These are phyloP conservation scores for Cryptophagus acutangulus DNA, from an alignment of 2,888 invertebrate genomes.

Conservation along the genomic window DNA sequence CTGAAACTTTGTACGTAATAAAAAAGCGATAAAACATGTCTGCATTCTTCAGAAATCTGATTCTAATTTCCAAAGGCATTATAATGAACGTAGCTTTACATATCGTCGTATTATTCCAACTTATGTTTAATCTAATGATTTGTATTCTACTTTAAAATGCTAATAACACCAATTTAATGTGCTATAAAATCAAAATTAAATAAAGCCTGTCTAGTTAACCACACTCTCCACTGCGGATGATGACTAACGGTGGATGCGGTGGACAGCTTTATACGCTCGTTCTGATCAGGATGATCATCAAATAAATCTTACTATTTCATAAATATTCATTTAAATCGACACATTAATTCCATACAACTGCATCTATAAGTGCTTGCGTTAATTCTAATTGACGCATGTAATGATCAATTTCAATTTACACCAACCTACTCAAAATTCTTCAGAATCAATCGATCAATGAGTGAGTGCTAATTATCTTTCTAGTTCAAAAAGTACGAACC, in stretches of 20 bases:
- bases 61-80: conserved; percentile 16
- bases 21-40: conserved; percentile 19
- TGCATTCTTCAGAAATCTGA: conserved; percentile 16
- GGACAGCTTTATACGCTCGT: conserved; percentile 2
- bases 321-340: conserved; percentile 1
- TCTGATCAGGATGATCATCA: neutral
- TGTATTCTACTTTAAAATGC: conserved; percentile 2
- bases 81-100: neutral
- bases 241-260: conserved; percentile 9
- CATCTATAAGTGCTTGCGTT: no score
- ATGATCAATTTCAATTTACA: no score
- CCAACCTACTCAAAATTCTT: no score
- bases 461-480: no score
- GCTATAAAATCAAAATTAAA: conserved; percentile 17
- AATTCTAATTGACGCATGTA: no score
- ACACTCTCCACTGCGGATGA: conserved; percentile 7
- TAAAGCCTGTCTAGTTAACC: conserved; percentile 7
- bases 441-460: no score
- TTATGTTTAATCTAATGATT: conserved; percentile 5
- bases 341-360: no score
- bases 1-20: conserved; percentile 12
- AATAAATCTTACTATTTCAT: no score
- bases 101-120: conserved; percentile 1
- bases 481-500: no score
- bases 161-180: conserved; percentile 17